Evolutionary conservation across 2,797 vertebrate genomes (phyloP).

Genomic region (Anableps anableps): DNA sequence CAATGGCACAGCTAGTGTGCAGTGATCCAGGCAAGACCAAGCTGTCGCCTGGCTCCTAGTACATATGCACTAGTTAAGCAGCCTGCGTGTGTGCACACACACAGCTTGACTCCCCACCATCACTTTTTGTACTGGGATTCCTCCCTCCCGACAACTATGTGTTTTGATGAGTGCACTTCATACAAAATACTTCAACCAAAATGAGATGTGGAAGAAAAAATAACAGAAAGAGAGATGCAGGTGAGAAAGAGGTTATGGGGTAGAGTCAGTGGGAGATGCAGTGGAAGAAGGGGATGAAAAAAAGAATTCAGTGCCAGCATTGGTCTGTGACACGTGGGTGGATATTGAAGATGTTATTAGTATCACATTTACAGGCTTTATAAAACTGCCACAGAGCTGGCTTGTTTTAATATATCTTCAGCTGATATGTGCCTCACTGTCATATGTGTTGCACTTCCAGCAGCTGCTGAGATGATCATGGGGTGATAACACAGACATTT

Average conservation of each 20-base stretch:
- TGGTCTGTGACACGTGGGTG: slow-evolving; percentile 61
- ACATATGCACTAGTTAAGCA: slow-evolving; percentile 70
- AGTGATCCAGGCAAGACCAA: slow-evolving; percentile 82
- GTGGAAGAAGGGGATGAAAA: not conserved
- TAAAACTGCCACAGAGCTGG: slow-evolving; percentile 67
- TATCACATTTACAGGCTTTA: slow-evolving; percentile 70
- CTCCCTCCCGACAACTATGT: slow-evolving; percentile 1
- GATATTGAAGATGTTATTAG: slow-evolving; percentile 74
- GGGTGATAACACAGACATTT: slow-evolving; percentile 49
- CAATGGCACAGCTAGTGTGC: slow-evolving; percentile 74
- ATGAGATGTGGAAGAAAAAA: slow-evolving; percentile 12
- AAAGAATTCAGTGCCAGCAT: slow-evolving; percentile 46
- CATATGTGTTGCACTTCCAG: slow-evolving; percentile 54
- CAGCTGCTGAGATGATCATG: slow-evolving; percentile 61
- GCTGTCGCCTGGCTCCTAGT: slow-evolving; percentile 76
- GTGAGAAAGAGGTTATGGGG: slow-evolving; percentile 25
- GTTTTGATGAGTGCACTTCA: slow-evolving; percentile 12
- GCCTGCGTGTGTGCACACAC: slow-evolving; percentile 27
- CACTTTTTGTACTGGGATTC: slow-evolving; percentile 31
- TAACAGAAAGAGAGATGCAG: slow-evolving; percentile 11
- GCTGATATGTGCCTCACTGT: slow-evolving; percentile 57
- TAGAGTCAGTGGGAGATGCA: not conserved
- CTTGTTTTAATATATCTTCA: slow-evolving; percentile 65
- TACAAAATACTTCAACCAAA: slow-evolving; percentile 27
- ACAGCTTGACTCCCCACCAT: slow-evolving; percentile 32